A percentile compares a stretch with the other conserved stretches of the same genome.
phyloP scores from a whole-genome alignment of 2,113 vertebrate species.

The Ramphastos sulfuratus region DNA sequence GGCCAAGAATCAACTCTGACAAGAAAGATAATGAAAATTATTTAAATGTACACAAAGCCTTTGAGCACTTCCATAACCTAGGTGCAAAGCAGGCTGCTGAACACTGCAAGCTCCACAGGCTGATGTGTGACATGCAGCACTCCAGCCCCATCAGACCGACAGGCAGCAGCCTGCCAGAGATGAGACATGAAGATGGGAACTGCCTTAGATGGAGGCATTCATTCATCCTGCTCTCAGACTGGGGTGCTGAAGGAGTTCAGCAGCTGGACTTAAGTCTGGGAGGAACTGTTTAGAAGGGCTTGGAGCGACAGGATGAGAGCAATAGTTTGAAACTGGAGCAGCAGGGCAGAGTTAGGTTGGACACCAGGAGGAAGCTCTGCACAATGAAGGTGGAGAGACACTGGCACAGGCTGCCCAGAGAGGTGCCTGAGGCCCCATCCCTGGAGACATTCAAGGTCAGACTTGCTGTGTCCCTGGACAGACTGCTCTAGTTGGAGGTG shows the following conservation, averaged over 20 bases:
- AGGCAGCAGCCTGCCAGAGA: not conserved
- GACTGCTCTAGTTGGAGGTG: too few relatives aligned
- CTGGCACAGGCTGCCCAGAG: too few relatives aligned
- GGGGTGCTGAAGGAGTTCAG: not conserved
- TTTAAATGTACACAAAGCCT: not conserved
- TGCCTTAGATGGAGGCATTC: not conserved
- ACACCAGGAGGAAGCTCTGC: too few relatives aligned
- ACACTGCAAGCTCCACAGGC: not conserved
- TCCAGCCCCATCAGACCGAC: not conserved
- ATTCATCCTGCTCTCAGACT: not conserved
- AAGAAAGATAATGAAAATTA: conserved; percentile 5
- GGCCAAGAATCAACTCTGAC: not conserved
- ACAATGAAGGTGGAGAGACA: too few relatives aligned
- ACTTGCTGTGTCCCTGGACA: too few relatives aligned
- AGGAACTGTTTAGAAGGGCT: too few relatives aligned
- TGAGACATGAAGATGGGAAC: not conserved
- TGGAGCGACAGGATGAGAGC: too few relatives aligned
- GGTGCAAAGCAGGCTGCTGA: not conserved
- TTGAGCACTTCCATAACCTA: not conserved
- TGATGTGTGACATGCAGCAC: not conserved
- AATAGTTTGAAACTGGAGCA: too few relatives aligned
- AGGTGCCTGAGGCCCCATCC: too few relatives aligned
- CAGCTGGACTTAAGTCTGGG: not conserved
- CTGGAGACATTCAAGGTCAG: too few relatives aligned
- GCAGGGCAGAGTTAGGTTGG: too few relatives aligned